These are phyloP conservation scores for Endomychus coccineus DNA, from an alignment of 2,888 invertebrate species.

Conservation along the genomic window DNA sequence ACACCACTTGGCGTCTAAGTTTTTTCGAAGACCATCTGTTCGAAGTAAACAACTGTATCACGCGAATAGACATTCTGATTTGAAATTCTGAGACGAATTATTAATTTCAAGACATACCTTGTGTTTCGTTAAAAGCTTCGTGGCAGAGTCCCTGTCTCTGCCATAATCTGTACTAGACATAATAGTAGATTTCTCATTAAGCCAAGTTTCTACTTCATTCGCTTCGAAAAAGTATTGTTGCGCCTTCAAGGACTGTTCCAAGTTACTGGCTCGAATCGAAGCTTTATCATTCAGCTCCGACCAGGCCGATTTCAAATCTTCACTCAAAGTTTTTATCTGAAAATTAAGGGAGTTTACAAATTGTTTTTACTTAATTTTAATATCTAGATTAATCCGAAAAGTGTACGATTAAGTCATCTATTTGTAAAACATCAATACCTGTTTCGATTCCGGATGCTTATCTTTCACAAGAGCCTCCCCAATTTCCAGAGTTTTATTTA, in stretches of 20 bases:
- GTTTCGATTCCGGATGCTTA: constrained; percentile 70
- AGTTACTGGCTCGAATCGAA: constrained; percentile 62
- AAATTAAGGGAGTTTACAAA: not conserved
- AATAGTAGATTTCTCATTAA: constrained; percentile 78
- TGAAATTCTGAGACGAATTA: too few species aligned
- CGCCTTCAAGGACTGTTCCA: constrained; percentile 80
- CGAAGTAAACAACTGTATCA: too few species aligned
- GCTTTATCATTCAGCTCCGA: constrained; percentile 63
- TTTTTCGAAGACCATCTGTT: too few species aligned
- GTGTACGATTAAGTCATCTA: not conserved
- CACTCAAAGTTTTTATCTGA: constrained; percentile 69
- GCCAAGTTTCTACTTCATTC: constrained; percentile 87
- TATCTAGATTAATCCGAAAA: not conserved
- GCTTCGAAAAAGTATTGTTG: constrained; percentile 91
- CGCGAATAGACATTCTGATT: too few species aligned
- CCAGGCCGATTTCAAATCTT: constrained; percentile 67
- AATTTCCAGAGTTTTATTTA: constrained; percentile 74
- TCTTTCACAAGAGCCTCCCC: constrained; percentile 68
- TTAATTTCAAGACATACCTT: constrained; percentile 65
- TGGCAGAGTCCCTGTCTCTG: constrained; percentile 83
- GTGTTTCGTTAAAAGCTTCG: constrained; percentile 89
- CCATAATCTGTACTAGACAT: constrained; percentile 80
- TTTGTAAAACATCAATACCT: constrained; percentile 45
- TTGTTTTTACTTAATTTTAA: not conserved
- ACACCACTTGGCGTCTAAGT: too few species aligned